phyloP scores from a whole-genome alignment of 2,888 invertebrate genomes.

The Lampropteryx suffumata region DNA sequence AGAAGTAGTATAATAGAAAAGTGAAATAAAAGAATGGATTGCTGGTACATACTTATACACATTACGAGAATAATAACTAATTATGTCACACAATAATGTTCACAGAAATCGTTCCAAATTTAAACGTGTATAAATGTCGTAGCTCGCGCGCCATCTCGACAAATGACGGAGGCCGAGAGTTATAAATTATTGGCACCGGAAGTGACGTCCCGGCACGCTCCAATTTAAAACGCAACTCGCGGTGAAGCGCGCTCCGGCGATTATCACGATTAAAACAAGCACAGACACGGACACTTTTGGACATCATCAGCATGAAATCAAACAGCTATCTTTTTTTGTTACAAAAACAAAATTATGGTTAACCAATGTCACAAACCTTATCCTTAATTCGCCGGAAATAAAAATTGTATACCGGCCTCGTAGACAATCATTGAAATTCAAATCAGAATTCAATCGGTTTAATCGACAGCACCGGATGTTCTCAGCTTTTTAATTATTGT shows the following conservation, averaged over 20 bases:
- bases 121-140: conserved; percentile 74
- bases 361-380: conserved; percentile 56
- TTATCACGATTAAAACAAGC: conserved; percentile 15
- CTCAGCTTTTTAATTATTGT: conserved; percentile 72
- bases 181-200: conserved; percentile 80
- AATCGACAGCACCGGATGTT: conserved; percentile 68
- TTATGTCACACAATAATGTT: conserved; percentile 67
- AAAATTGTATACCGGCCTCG: conserved; percentile 56
- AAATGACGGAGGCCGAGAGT: conserved; percentile 73
- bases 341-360: conserved; percentile 55
- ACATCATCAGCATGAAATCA: conserved; percentile 7
- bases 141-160: conserved; percentile 73
- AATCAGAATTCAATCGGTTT: conserved; percentile 72
- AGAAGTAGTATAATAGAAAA: too few relatives aligned
- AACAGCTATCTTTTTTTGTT: conserved; percentile 23
- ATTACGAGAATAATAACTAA: background rate
- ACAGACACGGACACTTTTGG: conserved; percentile 5
- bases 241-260: conserved; percentile 45
- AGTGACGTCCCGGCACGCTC: conserved; percentile 77
- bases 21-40: too few relatives aligned
- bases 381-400: conserved; percentile 67
- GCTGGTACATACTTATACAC: too few relatives aligned
- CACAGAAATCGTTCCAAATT: conserved; percentile 71
- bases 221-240: conserved; percentile 71
- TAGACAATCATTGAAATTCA: conserved; percentile 69